These are phyloP conservation scores for Callipepla squamata DNA, from an alignment of 2,113 vertebrate genomes.

Conservation along the genomic window DNA sequence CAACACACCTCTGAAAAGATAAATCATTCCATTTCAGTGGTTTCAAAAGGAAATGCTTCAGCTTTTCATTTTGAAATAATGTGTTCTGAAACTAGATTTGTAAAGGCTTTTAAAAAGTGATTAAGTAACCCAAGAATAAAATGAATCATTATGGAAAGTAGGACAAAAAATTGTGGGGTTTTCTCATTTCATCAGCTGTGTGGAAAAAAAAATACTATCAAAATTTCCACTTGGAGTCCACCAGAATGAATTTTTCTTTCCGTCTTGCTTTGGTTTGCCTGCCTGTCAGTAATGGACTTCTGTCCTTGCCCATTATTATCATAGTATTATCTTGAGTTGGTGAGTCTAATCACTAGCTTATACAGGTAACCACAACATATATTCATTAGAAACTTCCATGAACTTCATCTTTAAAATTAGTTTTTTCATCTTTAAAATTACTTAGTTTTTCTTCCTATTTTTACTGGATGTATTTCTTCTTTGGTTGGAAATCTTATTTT, in stretches of 20 bases:
- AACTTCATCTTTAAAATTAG: background rate
- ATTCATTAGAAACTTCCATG: background rate
- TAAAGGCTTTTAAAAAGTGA: background rate
- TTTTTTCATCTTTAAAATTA: background rate
- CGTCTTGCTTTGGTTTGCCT: background rate
- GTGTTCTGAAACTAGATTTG: background rate
- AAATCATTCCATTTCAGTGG: background rate
- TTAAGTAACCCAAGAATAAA: background rate
- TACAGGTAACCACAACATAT: background rate
- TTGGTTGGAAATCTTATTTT: background rate
- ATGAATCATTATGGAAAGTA: background rate
- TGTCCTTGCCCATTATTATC: background rate
- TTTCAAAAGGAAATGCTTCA: background rate
- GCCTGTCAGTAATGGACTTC: background rate
- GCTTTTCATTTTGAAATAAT: conserved; percentile 19
- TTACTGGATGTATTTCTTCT: background rate
- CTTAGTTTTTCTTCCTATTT: background rate
- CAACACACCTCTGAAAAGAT: background rate
- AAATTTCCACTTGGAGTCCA: background rate
- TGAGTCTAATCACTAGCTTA: background rate
- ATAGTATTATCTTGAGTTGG: background rate
- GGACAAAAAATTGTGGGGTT: background rate
- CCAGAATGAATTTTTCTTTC: background rate
- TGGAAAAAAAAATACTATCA: background rate
- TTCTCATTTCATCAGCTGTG: background rate